Evolutionary conservation across 2,113 vertebrate genomes (phyloP).

Genomic region (Romanogobio albipinnatus): DNA sequence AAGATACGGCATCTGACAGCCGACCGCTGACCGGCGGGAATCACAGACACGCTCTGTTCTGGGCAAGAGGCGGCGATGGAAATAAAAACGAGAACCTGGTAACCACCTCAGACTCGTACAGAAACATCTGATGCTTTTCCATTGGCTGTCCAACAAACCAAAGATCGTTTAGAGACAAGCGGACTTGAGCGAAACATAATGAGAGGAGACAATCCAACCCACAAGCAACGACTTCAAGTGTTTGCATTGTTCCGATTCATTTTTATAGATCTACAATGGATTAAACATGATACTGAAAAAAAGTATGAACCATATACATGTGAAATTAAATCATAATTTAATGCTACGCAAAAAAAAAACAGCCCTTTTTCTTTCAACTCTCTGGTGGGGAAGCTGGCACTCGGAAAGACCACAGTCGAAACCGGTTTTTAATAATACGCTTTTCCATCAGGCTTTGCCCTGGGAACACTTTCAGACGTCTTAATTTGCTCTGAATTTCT

Average conservation of each 20-base stretch:
- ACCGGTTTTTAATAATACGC: conserved; percentile 16
- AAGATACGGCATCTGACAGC: conserved; percentile 39
- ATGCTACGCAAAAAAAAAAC: background rate
- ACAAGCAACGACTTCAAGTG: background rate
- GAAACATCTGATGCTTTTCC: conserved; percentile 20
- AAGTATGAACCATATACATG: background rate
- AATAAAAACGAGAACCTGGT: background rate
- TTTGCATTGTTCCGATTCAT: background rate
- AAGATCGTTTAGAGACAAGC: background rate
- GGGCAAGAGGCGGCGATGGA: background rate
- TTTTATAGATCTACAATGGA: background rate
- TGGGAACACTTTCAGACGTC: conserved; percentile 9
- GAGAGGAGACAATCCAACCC: background rate
- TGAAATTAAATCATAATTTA: background rate
- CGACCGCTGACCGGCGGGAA: background rate
- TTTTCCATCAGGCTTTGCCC: background rate
- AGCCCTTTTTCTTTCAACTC: background rate
- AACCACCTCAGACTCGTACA: background rate
- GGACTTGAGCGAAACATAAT: background rate
- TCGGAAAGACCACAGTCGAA: background rate
- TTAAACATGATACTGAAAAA: background rate
- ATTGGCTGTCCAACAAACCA: background rate
- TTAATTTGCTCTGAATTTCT: background rate
- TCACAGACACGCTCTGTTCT: conserved; percentile 28
- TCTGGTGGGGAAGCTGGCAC: conserved; percentile 1